These are phyloP conservation scores for Andrena chrysosceles DNA, from an alignment of 2,888 invertebrate species.

Conservation along the genomic window DNA sequence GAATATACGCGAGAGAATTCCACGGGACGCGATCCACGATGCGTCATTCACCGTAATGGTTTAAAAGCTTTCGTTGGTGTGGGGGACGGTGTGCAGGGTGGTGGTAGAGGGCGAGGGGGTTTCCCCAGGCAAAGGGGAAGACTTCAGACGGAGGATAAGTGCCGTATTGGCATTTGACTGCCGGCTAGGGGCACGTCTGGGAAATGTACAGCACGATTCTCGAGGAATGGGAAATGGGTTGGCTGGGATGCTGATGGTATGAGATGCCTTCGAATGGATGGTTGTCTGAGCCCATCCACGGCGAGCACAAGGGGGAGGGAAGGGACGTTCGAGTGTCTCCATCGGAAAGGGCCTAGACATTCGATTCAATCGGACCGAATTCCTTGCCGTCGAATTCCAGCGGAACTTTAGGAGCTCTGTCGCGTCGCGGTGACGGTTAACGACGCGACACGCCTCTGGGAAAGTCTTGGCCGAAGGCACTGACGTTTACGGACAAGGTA, in stretches of 20 bases:
- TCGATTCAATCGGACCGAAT: constrained; percentile 69
- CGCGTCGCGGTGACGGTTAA: constrained; percentile 45
- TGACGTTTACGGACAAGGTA: constrained; percentile 2
- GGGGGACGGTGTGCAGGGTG: constrained; percentile 11
- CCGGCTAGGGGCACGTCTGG: constrained; percentile 73
- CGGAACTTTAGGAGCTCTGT: constrained; percentile 32
- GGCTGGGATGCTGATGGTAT: constrained; percentile 72
- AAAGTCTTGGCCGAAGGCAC: constrained; percentile 5
- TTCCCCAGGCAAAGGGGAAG: not conserved
- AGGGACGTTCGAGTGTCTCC: constrained; percentile 66
- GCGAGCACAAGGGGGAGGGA: not conserved
- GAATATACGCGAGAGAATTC: constrained; percentile 66
- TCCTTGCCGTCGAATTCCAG: constrained; percentile 65
- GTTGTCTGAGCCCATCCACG: constrained; percentile 73
- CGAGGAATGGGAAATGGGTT: constrained; percentile 74
- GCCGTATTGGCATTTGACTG: constrained; percentile 77
- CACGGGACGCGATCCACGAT: constrained; percentile 61
- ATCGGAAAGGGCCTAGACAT: constrained; percentile 65
- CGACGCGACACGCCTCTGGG: constrained; percentile 17
- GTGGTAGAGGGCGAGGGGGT: not conserved
- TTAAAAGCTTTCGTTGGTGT: constrained; percentile 73
- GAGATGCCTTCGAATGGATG: constrained; percentile 72
- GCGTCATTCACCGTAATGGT: constrained; percentile 76
- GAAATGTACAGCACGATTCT: constrained; percentile 70
- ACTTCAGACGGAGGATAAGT: constrained; percentile 67